Conservation (phyloP, 2,113 vertebrate species). For the Todiramphus saurophagus region DNA sequence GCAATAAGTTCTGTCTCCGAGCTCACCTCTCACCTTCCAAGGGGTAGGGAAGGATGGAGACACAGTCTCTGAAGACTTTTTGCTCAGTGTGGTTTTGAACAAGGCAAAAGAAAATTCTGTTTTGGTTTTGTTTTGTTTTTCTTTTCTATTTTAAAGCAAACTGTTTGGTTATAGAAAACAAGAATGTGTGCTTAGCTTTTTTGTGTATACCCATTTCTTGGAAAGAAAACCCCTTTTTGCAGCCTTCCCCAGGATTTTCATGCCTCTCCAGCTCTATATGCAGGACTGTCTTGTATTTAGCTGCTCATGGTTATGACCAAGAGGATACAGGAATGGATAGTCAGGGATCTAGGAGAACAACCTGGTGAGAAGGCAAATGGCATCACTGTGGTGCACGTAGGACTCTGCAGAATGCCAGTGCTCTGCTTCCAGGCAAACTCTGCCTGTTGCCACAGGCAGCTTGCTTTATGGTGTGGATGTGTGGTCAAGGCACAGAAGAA, state of each 20-base stretch:
- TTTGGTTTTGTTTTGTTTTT: not conserved
- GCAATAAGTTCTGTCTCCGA: not conserved
- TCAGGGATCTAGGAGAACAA: not conserved
- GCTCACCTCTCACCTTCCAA: not conserved
- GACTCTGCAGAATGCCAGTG: not conserved
- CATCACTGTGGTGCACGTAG: accelerated
- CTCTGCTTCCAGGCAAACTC: not conserved
- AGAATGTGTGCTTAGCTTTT: not conserved
- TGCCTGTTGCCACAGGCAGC: not conserved
- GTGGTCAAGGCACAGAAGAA: not conserved
- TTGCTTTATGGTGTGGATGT: not conserved
- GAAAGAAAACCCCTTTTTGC: not conserved
- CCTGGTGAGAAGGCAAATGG: not conserved
- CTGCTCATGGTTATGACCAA: not conserved
- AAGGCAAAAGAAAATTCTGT: not conserved
- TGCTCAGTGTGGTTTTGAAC: not conserved
- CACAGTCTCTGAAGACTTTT: not conserved
- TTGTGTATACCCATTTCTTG: not conserved
- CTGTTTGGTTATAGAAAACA: not conserved
- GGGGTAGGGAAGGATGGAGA: not conserved
- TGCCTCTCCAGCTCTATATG: not conserved
- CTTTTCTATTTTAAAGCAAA: not conserved
- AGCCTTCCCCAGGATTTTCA: not conserved
- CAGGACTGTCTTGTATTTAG: not conserved
- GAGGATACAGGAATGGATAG: not conserved